A percentile compares a stretch with the other conserved stretches of the same genome.
phyloP scores from a whole-genome alignment of 2,113 vertebrate species.

The Sceloporus undulatus region DNA sequence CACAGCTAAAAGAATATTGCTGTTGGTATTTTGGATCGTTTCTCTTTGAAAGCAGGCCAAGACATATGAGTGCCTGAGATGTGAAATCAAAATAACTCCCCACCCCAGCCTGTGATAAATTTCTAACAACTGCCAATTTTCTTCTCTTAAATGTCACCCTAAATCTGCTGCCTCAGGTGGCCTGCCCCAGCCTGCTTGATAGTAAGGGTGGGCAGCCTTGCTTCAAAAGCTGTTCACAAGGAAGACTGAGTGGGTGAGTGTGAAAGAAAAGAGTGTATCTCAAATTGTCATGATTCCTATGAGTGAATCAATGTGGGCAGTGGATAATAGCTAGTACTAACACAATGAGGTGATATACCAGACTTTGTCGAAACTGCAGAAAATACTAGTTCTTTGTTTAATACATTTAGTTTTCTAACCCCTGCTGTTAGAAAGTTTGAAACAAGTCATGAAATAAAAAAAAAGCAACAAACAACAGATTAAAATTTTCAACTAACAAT shows the following conservation, averaged over 20 bases:
- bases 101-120: background rate
- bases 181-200: background rate
- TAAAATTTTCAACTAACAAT: background rate
- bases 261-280: constrained; percentile 42
- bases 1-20: constrained; percentile 46
- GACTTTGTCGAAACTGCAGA: background rate
- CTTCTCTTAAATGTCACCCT: background rate
- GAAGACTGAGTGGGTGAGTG: constrained; percentile 33
- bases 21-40: constrained; percentile 37
- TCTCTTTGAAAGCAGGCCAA: constrained; percentile 42
- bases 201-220: background rate
- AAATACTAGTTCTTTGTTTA: background rate
- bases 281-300: constrained; percentile 39
- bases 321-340: background rate
- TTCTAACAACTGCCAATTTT: background rate
- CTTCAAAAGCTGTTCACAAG: constrained; percentile 42
- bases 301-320: constrained; percentile 3
- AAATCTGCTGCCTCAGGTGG: background rate
- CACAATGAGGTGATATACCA: background rate
- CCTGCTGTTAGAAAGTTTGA: background rate
- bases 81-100: background rate
- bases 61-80: background rate
- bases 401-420: background rate
- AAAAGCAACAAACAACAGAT: background rate
- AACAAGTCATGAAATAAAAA: background rate